phyloP scores from a whole-genome alignment of 2,113 vertebrate species.

The Caranx melampygus region DNA sequence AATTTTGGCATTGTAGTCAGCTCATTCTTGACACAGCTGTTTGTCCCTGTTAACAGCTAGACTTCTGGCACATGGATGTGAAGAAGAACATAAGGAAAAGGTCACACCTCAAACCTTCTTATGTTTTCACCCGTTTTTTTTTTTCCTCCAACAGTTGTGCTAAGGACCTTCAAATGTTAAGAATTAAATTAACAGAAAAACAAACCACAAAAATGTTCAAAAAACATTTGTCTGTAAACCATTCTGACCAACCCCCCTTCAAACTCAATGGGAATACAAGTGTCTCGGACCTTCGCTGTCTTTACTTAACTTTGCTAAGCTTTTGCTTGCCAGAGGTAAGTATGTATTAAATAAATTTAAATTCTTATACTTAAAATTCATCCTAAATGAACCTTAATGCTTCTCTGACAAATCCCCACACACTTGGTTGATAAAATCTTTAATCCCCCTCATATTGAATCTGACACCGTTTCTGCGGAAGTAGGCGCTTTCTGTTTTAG shows the following conservation, averaged over 20 bases:
- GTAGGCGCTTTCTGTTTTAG: slow-evolving; percentile 7
- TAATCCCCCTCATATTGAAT: slow-evolving; percentile 4
- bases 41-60: slow-evolving; percentile 11
- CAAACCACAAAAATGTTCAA: background rate
- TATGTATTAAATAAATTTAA: slow-evolving; percentile 44
- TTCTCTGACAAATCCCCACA: slow-evolving; percentile 7
- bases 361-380: slow-evolving; percentile 10
- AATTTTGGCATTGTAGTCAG: slow-evolving; percentile 1
- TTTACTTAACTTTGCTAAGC: slow-evolving; percentile 43
- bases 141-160: slow-evolving; percentile 15
- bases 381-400: slow-evolving; percentile 20
- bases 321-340: slow-evolving; percentile 69
- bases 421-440: slow-evolving; percentile 18
- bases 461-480: background rate
- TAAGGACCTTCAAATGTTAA: background rate
- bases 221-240: background rate
- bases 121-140: slow-evolving; percentile 26
- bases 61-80: background rate
- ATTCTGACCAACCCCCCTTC: background rate
- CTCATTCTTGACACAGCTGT: slow-evolving; percentile 12
- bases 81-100: slow-evolving; percentile 28
- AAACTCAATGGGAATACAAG: background rate
- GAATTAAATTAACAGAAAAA: background rate
- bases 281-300: background rate
- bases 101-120: slow-evolving; percentile 23